A percentile compares a stretch with the other conserved stretches of the same genome.
phyloP scores from a whole-genome alignment of 1,140 invertebrate genomes.

The Drosophila leontia region DNA sequence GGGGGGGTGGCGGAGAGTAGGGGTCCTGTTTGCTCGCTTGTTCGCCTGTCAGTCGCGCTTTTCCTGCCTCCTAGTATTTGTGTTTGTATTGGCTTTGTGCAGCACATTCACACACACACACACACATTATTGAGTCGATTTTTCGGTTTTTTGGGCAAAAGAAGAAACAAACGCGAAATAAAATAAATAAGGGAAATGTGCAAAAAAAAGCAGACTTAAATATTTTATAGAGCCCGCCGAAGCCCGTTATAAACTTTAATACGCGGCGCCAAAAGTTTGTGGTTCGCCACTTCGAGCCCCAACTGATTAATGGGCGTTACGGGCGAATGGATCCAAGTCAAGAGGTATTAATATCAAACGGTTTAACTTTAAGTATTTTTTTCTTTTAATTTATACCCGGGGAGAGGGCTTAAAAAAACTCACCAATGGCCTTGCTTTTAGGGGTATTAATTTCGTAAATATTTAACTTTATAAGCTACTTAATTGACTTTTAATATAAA shows the following conservation, averaged over 20 bases:
- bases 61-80: conserved; percentile 33
- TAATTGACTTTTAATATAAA: too few species aligned
- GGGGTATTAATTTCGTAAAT: too few species aligned
- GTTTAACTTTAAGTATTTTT: not conserved
- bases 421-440: not conserved
- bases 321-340: conserved; percentile 18
- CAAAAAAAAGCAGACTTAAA: conserved; percentile 55
- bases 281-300: conserved; percentile 27
- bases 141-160: conserved; percentile 73
- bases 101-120: not conserved
- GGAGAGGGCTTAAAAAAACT: not conserved
- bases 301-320: conserved; percentile 33
- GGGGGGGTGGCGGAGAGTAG: too few species aligned
- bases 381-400: not conserved
- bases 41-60: conserved; percentile 38
- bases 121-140: conserved; percentile 72
- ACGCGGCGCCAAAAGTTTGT: conserved; percentile 31
- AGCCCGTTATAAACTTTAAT: conserved; percentile 37
- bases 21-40: conserved; percentile 31
- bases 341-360: conserved; percentile 12
- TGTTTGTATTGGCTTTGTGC: conserved; percentile 20
- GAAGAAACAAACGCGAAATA: conserved; percentile 42
- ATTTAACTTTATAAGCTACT: too few species aligned
- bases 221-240: conserved; percentile 42
- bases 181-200: conserved; percentile 41